Conservation (phyloP, 2,113 vertebrate species). For the Corvus hawaiiensis region DNA sequence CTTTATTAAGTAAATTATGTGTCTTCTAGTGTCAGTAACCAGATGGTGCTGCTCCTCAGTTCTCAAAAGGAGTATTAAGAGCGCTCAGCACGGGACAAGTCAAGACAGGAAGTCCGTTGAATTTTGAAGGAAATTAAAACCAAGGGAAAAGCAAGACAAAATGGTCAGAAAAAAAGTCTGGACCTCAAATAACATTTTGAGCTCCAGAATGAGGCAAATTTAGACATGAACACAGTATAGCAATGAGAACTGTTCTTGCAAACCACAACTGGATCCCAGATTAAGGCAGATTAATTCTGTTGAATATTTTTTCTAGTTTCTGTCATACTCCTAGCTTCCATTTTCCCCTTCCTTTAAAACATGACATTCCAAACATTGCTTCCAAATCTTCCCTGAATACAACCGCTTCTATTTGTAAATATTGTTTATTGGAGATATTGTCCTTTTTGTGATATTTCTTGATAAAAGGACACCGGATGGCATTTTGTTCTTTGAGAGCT, state of each 20-base stretch:
- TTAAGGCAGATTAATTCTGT: not conserved
- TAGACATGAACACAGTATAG: not conserved
- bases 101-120: not conserved
- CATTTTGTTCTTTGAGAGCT: not conserved
- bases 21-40: not conserved
- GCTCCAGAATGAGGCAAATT: not conserved
- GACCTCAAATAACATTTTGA: not conserved
- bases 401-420: not conserved
- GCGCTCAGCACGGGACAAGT: fast-evolving
- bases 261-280: not conserved
- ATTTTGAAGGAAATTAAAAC: not conserved
- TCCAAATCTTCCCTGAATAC: not conserved
- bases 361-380: fast-evolving
- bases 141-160: not conserved
- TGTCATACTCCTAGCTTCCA: not conserved
- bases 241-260: not conserved
- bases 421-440: fast-evolving
- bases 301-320: not conserved
- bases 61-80: not conserved
- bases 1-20: not conserved
- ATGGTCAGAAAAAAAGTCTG: not conserved
- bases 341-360: not conserved
- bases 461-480: not conserved
- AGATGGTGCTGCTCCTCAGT: not conserved
- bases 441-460: not conserved